These are phyloP conservation scores for Paramormyrops kingsleyae DNA, from an alignment of 2,113 vertebrate species.

Conservation along the genomic window DNA sequence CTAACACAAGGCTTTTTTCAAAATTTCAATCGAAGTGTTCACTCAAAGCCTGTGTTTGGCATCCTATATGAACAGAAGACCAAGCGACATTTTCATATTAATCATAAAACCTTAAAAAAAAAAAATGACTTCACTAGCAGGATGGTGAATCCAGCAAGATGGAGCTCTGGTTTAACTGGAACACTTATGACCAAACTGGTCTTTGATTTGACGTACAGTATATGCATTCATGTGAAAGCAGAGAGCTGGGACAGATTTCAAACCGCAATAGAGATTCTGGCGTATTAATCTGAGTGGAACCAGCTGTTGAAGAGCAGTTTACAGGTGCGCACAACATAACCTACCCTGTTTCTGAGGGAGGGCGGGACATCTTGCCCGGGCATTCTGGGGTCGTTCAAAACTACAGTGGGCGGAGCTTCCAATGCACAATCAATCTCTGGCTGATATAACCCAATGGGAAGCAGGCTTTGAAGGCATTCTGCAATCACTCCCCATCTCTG, in stretches of 20 bases:
- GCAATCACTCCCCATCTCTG: not conserved
- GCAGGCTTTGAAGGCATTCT: not conserved
- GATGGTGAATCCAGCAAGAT: not conserved
- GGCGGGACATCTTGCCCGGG: not conserved
- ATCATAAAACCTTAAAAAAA: not conserved
- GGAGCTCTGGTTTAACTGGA: not conserved
- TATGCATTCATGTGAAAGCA: not conserved
- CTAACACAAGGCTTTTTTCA: not conserved
- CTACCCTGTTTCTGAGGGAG: not conserved
- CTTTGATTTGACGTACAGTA: not conserved
- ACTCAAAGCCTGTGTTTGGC: not conserved
- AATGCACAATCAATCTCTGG: not conserved
- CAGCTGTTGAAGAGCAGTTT: not conserved
- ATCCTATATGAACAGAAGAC: not conserved
- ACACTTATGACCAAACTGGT: not conserved
- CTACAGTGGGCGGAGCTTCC: not conserved
- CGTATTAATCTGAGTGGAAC: not conserved
- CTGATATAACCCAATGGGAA: not conserved
- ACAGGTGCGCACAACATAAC: not conserved
- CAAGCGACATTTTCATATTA: not conserved
- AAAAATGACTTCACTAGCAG: not conserved
- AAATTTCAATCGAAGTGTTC: not conserved
- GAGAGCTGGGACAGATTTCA: not conserved
- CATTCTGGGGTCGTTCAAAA: not conserved
- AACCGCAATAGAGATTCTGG: not conserved